phyloP scores from a whole-genome alignment of 2,888 invertebrate species.

The Drosophila sordidula region DNA sequence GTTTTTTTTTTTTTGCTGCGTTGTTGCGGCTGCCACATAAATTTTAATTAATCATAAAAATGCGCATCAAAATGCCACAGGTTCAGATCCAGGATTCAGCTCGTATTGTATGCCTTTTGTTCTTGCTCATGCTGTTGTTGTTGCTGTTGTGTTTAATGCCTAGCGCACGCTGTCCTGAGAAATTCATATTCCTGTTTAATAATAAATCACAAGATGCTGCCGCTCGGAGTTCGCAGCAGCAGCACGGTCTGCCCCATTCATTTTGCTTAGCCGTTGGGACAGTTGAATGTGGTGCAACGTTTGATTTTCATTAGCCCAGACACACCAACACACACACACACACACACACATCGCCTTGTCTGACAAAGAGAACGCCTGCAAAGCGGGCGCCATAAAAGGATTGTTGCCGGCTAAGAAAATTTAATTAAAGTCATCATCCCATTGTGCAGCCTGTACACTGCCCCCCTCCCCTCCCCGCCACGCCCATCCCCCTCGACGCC shows the following conservation, averaged over 20 bases:
- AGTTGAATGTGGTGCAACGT: slow-evolving; percentile 55
- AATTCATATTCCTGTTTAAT: slow-evolving; percentile 80
- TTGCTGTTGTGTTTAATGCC: slow-evolving; percentile 28
- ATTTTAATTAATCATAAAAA: slow-evolving; percentile 81
- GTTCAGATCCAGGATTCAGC: slow-evolving; percentile 33
- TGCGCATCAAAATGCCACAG: slow-evolving; percentile 73
- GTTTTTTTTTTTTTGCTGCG: neutral
- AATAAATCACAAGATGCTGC: slow-evolving; percentile 78
- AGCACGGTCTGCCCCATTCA: slow-evolving; percentile 43
- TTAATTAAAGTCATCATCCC: slow-evolving; percentile 72
- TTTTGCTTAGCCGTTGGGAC: slow-evolving; percentile 45
- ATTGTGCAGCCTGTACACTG: slow-evolving; percentile 1
- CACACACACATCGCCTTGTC: slow-evolving; percentile 18
- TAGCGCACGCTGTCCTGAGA: slow-evolving; percentile 52
- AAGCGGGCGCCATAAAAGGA: slow-evolving; percentile 73
- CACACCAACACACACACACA: slow-evolving; percentile 24
- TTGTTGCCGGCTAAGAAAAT: slow-evolving; percentile 74
- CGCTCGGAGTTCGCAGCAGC: slow-evolving; percentile 32
- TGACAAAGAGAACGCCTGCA: slow-evolving; percentile 18
- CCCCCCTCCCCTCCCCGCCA: no score
- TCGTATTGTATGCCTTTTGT: slow-evolving; percentile 21
- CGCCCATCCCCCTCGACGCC: neutral
- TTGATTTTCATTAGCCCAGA: slow-evolving; percentile 61
- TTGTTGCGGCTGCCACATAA: slow-evolving; percentile 56
- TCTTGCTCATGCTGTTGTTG: slow-evolving; percentile 1